Evolutionary conservation across 2,113 vertebrate genomes (phyloP).

Genomic region (Aleadryas rufinucha): DNA sequence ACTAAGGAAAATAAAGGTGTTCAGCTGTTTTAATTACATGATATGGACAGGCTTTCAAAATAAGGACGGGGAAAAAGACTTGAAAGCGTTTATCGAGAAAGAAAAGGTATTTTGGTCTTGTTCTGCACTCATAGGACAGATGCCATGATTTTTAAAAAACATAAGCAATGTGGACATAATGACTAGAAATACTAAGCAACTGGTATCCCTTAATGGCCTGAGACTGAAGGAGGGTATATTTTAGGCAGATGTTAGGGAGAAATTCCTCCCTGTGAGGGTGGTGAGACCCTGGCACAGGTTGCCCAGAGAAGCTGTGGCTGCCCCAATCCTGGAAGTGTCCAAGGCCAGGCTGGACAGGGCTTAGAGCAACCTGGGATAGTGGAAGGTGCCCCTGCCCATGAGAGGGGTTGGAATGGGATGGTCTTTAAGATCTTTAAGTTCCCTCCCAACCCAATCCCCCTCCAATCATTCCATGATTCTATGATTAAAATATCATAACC

Average conservation of each 20-base stretch:
- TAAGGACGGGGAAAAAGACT: not conserved
- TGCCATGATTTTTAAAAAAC: not conserved
- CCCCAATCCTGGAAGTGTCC: not conserved
- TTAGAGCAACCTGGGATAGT: fast-evolving
- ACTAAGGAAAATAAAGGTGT: not conserved
- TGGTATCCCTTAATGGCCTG: not conserved
- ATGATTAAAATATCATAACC: not conserved
- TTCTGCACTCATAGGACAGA: not conserved
- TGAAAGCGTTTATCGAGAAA: fast-evolving
- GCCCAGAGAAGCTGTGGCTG: not conserved
- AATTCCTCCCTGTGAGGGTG: not conserved
- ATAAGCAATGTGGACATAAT: not conserved
- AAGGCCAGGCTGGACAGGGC: fast-evolving
- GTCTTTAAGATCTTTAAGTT: not conserved
- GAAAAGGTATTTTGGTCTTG: not conserved
- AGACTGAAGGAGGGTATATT: not conserved
- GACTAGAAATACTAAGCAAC: not conserved
- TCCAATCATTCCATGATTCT: not conserved
- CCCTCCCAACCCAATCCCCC: not conserved
- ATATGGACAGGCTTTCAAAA: not conserved
- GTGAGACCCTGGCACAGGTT: fast-evolving
- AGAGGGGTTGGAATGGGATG: not conserved
- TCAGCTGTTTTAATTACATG: not conserved
- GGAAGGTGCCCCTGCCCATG: not conserved
- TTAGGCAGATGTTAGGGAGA: not conserved